Conservation (phyloP, 2,113 vertebrate species). For the Procavia capensis region DNA sequence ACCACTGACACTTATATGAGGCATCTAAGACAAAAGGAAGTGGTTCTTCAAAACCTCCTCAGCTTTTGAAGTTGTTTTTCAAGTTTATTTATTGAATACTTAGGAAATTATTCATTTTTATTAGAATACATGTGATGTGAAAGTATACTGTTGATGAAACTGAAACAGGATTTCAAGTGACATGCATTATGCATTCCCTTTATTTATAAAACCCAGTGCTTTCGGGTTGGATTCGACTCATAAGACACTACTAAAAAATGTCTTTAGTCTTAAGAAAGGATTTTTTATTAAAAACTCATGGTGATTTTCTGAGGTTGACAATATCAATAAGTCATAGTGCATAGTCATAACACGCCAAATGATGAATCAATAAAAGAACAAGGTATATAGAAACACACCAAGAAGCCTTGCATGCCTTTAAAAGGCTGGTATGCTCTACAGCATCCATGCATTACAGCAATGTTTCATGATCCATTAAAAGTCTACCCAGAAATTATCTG, state of each 20-base stretch:
- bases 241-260: background rate
- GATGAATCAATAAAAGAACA: background rate
- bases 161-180: background rate
- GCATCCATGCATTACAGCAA: rapidly evolving
- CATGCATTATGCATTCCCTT: background rate
- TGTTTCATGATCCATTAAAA: background rate
- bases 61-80: background rate
- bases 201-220: no score
- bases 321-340: background rate
- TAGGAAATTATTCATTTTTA: background rate
- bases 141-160: background rate
- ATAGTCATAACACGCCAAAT: background rate
- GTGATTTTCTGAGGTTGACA: background rate
- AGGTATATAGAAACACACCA: background rate
- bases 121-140: background rate
- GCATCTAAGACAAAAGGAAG: background rate
- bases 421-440: no score
- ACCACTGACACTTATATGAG: background rate
- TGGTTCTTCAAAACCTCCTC: background rate
- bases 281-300: background rate
- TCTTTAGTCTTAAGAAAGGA: background rate
- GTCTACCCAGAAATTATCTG: background rate
- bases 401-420: rapidly evolving
- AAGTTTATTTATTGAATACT: background rate
- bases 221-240: no score